Evolutionary conservation across 2,113 vertebrate genomes (phyloP).

Genomic region (Carlito syrichta): DNA sequence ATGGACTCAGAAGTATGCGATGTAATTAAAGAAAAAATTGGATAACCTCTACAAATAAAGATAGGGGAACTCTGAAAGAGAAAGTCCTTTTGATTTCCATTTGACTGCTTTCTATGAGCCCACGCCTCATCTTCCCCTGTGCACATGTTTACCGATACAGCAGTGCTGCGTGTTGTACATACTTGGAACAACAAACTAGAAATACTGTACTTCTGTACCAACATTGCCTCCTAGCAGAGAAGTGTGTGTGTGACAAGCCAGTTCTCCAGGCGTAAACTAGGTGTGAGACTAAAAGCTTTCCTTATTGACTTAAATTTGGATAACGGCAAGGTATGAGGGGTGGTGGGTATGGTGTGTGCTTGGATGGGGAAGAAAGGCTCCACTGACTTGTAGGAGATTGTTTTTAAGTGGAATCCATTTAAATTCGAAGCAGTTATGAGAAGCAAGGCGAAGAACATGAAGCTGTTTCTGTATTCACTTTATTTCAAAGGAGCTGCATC

Average conservation of each 20-base stretch:
- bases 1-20: slow-evolving; percentile 99
- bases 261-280: slow-evolving; percentile 86
- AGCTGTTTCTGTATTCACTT: slow-evolving; percentile 88
- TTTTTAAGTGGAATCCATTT: slow-evolving; percentile 85
- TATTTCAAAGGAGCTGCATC: slow-evolving; percentile 89
- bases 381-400: slow-evolving; percentile 73
- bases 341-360: slow-evolving; percentile 61
- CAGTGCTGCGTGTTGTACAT: slow-evolving; percentile 90
- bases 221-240: slow-evolving; percentile 89
- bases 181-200: slow-evolving; percentile 89
- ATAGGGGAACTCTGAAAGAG: slow-evolving; percentile 98
- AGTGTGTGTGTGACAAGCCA: slow-evolving; percentile 87
- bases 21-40: slow-evolving; percentile 97
- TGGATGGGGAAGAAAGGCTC: slow-evolving; percentile 70
- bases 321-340: slow-evolving; percentile 62
- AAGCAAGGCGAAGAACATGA: slow-evolving; percentile 86
- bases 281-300: slow-evolving; percentile 93
- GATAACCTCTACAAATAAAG: slow-evolving; percentile 96
- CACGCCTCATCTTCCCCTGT: slow-evolving; percentile 89
- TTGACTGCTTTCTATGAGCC: slow-evolving; percentile 99
- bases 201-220: slow-evolving; percentile 89
- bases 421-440: slow-evolving; percentile 90
- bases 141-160: slow-evolving; percentile 89
- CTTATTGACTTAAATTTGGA: slow-evolving; percentile 85
- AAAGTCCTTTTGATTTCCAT: slow-evolving; percentile 98